phyloP scores from a whole-genome alignment of 2,113 vertebrate species.

The Dunckerocampus dactyliophorus region DNA sequence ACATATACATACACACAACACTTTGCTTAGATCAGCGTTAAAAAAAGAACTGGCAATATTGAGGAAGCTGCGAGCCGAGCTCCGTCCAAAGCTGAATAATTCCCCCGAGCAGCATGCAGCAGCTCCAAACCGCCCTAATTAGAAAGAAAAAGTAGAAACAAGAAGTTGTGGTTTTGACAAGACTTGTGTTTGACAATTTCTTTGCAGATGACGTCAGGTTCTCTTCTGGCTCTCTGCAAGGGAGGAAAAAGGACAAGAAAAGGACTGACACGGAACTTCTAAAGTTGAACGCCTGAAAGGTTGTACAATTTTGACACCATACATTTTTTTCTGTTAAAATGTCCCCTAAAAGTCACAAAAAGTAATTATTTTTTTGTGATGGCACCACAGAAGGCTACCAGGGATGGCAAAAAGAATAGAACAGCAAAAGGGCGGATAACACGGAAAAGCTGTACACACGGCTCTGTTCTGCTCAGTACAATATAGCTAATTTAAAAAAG shows the following conservation, averaged over 20 bases:
- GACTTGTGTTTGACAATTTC: conserved; percentile 4
- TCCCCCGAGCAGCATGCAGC: background rate
- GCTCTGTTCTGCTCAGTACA: no score
- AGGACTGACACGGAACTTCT: background rate
- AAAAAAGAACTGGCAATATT: conserved; percentile 6
- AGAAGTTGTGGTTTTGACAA: conserved; percentile 11
- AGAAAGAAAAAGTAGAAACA: conserved; percentile 1
- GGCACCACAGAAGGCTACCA: no score
- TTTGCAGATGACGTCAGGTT: background rate
- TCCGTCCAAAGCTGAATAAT: conserved; percentile 4
- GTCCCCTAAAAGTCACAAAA: no score
- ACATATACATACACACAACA: background rate
- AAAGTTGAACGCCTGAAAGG: background rate
- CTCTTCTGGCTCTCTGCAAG: background rate
- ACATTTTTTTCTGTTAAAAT: no score
- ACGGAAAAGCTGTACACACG: no score
- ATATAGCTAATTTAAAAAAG: no score
- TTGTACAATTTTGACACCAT: background rate
- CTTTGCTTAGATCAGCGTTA: conserved; percentile 3
- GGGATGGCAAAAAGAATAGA: no score
- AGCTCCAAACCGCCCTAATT: conserved; percentile 1
- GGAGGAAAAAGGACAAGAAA: background rate
- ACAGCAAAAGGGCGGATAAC: no score
- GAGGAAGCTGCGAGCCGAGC: background rate
- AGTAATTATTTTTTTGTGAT: no score